A percentile compares a stretch with the other conserved stretches of the same genome.
Evolutionary conservation across 53 echinoderm and acorn worm genomes (phyloP).

Genomic region (Holothuria scabra): DNA sequence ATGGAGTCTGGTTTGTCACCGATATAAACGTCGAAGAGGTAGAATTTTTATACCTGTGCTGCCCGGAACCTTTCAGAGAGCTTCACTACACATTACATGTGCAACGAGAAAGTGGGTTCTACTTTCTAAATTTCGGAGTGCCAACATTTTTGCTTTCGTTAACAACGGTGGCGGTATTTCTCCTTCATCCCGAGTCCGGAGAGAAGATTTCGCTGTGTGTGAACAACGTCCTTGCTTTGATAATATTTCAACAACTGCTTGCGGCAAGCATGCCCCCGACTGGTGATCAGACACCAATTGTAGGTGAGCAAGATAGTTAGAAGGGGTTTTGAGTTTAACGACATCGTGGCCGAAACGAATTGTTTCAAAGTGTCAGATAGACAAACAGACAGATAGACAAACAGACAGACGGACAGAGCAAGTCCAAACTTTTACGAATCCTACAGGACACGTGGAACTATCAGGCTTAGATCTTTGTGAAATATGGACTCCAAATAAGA

Average conservation of each 20-base stretch:
- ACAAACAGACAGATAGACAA: too few relatives aligned
- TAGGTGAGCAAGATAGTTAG: conserved; percentile 48
- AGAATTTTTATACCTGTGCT: conserved; percentile 56
- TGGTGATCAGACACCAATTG: conserved; percentile 60
- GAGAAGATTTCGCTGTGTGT: conserved; percentile 71
- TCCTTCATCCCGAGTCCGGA: conserved; percentile 62
- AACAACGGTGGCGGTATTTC: conserved; percentile 60
- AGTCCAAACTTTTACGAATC: too few relatives aligned
- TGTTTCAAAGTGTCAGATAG: too few relatives aligned
- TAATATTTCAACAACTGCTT: conserved; percentile 66
- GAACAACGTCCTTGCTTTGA: conserved; percentile 63
- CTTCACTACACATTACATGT: conserved; percentile 53
- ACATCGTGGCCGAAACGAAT: too few relatives aligned
- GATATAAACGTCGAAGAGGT: conserved; percentile 11
- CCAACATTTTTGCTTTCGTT: conserved; percentile 54
- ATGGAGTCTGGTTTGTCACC: conserved; percentile 61
- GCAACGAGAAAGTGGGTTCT: conserved; percentile 42
- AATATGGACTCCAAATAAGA: too few relatives aligned
- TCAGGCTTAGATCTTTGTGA: too few relatives aligned
- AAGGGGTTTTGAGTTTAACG: too few relatives aligned
- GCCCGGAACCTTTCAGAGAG: conserved; percentile 54
- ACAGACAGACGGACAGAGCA: not conserved
- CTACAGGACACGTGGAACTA: too few relatives aligned
- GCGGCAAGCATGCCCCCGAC: conserved; percentile 61
- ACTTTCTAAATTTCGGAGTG: conserved; percentile 58